A percentile compares a stretch with the other conserved stretches of the same genome.
phyloP scores from a whole-genome alignment of 2,113 vertebrate species.

The Philantomba maxwellii region DNA sequence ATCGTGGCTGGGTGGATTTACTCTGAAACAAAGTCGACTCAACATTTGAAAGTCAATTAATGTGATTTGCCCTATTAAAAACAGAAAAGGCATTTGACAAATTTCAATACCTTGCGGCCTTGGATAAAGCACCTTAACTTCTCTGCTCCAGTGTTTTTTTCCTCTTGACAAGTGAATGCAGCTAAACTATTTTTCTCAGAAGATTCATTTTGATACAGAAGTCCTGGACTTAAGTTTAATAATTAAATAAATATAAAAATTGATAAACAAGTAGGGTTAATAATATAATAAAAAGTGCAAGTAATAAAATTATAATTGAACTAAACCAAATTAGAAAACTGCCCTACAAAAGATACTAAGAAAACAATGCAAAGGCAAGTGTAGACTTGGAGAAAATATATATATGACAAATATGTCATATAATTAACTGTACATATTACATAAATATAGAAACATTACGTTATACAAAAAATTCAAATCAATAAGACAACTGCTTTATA shows the following conservation, averaged over 20 bases:
- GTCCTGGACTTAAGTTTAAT: not conserved
- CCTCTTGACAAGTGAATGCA: not conserved
- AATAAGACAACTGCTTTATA: not conserved
- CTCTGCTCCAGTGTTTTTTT: not conserved
- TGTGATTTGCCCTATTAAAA: not conserved
- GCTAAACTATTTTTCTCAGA: not conserved
- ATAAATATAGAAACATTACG: not conserved
- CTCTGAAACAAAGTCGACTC: not conserved
- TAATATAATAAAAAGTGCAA: not conserved
- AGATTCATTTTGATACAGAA: not conserved
- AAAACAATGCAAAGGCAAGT: not conserved
- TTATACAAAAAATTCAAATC: not conserved
- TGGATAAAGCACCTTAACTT: not conserved
- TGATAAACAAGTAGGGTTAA: not conserved
- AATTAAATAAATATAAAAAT: not conserved
- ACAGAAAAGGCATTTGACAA: too few relatives aligned
- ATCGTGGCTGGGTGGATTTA: fast-evolving
- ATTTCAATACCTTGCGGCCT: not conserved
- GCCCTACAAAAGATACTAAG: not conserved
- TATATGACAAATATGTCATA: not conserved
- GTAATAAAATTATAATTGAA: not conserved
- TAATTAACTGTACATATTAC: not conserved
- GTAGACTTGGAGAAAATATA: not conserved
- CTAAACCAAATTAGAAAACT: not conserved
- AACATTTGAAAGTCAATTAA: not conserved